Evolutionary conservation across 2,888 invertebrate species (phyloP), one percentile per base, ranked within the genome.

Genomic region (Drosophila silvestris): DNA sequence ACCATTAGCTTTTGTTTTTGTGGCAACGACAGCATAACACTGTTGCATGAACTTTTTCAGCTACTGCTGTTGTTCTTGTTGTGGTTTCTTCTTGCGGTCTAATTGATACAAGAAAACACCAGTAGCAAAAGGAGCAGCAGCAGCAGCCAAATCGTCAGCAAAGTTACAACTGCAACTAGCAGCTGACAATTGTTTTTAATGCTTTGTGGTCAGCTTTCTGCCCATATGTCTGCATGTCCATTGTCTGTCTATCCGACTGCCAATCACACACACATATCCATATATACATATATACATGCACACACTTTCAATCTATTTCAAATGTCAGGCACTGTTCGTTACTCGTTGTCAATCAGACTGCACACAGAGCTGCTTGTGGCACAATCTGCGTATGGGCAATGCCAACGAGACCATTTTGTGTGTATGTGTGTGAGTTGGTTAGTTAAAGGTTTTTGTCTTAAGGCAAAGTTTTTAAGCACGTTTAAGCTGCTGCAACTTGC

Each of bases 181-280:
- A 84, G 79, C 75, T 85, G 85, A 88, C 91, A 91, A 91, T 86
- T 85, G 90, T 91, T 91, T 86, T 88, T 83, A 77, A 82, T 91
- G 78, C 78, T 89, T 84, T 79, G 88, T 76, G 91, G 91, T 86
- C 83, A 88, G 82, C 32, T 69, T 59, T 62, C 52, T 61, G 59
- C 28, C 22, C 66, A 66, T 57, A 52, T 47, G 44, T 39, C 63
- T 68, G 33, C 32, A 47, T 51, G 57, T 70, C 62, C 57, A 10
- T 47, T 41, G 50, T 44, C 58, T 59, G 59, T 66, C 75, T 30
- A 41, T 66, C 57, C 35, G 57, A 37, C 63, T 62, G 61, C 65
- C 65, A 53, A 51, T 59, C 62, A 41, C 56, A 58, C 57, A 69
- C 70, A 63, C 19, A n/a, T 22, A 12, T 63, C 54, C 28, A 30